Conservation (phyloP, 2,888 invertebrate genomes). For the Prenolepis imparis region DNA sequence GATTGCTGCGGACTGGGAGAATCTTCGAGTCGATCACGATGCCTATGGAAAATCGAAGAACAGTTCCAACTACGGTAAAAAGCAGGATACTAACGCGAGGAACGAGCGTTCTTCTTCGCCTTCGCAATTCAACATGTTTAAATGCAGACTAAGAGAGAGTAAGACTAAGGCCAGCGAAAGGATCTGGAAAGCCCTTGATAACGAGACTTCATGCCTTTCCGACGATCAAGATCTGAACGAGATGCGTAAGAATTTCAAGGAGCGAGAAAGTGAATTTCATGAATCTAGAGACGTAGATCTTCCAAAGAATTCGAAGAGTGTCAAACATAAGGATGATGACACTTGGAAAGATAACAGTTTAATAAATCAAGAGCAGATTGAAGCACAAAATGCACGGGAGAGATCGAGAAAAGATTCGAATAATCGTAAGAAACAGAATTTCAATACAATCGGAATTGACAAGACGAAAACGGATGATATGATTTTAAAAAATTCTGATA, state of each 20-base stretch:
- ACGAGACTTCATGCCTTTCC: slow-evolving; percentile 1
- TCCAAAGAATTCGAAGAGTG: slow-evolving; percentile 1
- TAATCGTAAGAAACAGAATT: slow-evolving; percentile 13
- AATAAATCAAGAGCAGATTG: slow-evolving; percentile 2
- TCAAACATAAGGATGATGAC: slow-evolving; percentile 3
- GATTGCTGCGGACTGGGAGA: slow-evolving; percentile 35
- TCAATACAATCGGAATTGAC: neutral
- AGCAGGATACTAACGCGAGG: neutral
- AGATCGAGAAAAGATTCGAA: slow-evolving; percentile 6
- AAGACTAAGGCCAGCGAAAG: slow-evolving; percentile 83
- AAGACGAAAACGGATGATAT: slow-evolving; percentile 7
- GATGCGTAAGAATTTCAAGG: neutral
- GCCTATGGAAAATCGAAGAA: slow-evolving; percentile 54
- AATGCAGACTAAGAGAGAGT: slow-evolving; percentile 80
- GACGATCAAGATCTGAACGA: neutral
- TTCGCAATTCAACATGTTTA: slow-evolving; percentile 33
- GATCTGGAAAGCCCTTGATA: slow-evolving; percentile 81
- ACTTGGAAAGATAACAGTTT: slow-evolving; percentile 9
- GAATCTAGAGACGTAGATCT: neutral
- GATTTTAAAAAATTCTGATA: neutral
- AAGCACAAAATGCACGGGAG: neutral
- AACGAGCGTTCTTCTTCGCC: slow-evolving; percentile 46
- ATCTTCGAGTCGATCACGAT: slow-evolving; percentile 42
- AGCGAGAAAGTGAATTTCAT: neutral
- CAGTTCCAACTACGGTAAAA: slow-evolving; percentile 38